Percentiles rank a stretch among this genome's conserved stretches.
phyloP scores from a whole-genome alignment of 2,888 invertebrate genomes.

The Mamestra brassicae region DNA sequence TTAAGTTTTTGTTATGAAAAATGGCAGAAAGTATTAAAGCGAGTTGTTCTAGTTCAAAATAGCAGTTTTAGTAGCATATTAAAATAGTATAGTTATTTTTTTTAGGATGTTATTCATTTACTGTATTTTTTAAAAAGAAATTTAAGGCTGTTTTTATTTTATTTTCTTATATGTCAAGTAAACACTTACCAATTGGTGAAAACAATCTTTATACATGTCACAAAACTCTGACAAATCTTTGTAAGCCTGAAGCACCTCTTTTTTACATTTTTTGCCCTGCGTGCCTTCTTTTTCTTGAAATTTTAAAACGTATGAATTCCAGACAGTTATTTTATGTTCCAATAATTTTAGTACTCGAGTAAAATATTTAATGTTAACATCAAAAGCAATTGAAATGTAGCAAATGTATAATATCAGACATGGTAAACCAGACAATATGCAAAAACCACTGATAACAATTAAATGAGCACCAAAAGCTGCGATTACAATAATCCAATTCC shows the following conservation, averaged over 20 bases:
- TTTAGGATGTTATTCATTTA: no score
- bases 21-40: no score
- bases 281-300: not conserved
- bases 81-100: no score
- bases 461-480: not conserved
- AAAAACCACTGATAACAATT: not conserved
- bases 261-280: not conserved
- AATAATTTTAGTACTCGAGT: conserved; percentile 22
- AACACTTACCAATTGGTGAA: conserved; percentile 24
- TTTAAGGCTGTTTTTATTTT: no score
- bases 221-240: conserved; percentile 27
- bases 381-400: conserved; percentile 3
- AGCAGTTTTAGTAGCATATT: no score
- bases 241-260: conserved; percentile 16
- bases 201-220: conserved; percentile 8
- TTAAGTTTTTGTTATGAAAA: no score
- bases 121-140: no score
- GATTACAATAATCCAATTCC: conserved; percentile 10
- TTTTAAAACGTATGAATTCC: conserved; percentile 1
- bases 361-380: conserved; percentile 31
- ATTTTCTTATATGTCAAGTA: not conserved
- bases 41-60: no score
- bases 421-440: not conserved
- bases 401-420: not conserved
- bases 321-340: conserved; percentile 9